These are phyloP conservation scores for Alauda arvensis DNA, from an alignment of 2,797 vertebrate species.

Conservation along the genomic window DNA sequence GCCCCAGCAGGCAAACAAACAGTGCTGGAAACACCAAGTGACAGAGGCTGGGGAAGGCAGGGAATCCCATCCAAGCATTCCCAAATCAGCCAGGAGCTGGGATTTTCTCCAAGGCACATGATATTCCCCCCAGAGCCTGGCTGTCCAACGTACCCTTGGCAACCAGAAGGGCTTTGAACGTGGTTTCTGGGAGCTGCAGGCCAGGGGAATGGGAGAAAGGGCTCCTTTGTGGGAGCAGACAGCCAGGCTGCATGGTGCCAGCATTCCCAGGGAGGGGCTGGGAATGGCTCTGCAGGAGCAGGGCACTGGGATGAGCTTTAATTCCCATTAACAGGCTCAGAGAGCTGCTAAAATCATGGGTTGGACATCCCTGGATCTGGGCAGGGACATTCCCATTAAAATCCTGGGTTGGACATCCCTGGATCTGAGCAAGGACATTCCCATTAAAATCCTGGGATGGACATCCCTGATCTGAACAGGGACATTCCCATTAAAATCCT, in stretches of 20 bases:
- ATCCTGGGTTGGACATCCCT: too few relatives aligned
- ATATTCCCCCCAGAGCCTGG: background rate
- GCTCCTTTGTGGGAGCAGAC: conserved; percentile 15
- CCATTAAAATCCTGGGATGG: too few relatives aligned
- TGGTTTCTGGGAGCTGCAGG: background rate
- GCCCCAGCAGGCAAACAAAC: background rate
- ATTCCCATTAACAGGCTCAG: background rate
- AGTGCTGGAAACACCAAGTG: background rate
- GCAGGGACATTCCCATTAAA: background rate
- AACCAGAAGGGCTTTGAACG: conserved; percentile 33
- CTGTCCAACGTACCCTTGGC: conserved; percentile 36
- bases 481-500: background rate
- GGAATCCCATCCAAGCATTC: background rate
- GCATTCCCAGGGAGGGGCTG: background rate
- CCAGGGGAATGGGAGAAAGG: conserved; percentile 13
- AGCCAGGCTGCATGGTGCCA: background rate
- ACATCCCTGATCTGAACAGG: background rate
- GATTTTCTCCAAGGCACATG: conserved; percentile 47
- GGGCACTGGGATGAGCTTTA: background rate
- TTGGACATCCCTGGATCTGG: background rate
- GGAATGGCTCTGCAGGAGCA: background rate
- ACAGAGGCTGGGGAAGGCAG: background rate
- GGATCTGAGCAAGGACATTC: too few relatives aligned
- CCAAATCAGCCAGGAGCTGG: conserved; percentile 24
- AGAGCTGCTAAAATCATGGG: background rate